phyloP scores from a whole-genome alignment of 2,888 invertebrate genomes.

The Xanthia icteritia region DNA sequence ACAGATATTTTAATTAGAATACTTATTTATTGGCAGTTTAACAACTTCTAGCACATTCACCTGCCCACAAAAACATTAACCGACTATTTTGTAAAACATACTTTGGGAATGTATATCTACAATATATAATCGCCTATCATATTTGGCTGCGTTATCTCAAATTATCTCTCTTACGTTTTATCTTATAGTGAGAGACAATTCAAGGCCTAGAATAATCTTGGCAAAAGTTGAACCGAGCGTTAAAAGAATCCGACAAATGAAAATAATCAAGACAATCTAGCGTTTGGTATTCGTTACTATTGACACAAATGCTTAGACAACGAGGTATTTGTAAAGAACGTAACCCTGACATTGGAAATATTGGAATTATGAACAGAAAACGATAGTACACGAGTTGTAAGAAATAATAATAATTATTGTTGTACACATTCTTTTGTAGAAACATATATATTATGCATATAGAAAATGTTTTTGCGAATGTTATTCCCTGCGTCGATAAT shows the following conservation, averaged over 20 bases:
- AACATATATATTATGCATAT: neutral
- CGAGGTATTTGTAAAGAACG: constrained; percentile 21
- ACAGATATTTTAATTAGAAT: constrained; percentile 37
- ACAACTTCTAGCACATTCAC: constrained; percentile 55
- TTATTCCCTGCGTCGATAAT: constrained; percentile 29
- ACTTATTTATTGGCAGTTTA: constrained; percentile 41
- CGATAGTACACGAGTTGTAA: neutral
- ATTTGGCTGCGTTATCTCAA: constrained; percentile 49
- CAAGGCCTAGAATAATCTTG: constrained; percentile 77
- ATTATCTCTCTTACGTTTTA: constrained; percentile 77
- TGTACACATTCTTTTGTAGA: neutral
- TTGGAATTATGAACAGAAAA: constrained; percentile 43
- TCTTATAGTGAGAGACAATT: constrained; percentile 75
- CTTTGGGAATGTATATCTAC: neutral
- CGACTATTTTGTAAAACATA: constrained; percentile 34
- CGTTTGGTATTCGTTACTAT: constrained; percentile 38
- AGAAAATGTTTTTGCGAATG: constrained; percentile 25
- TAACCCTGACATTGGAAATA: constrained; percentile 59
- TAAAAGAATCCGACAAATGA: constrained; percentile 33
- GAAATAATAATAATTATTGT: constrained; percentile 5
- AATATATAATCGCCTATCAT: constrained; percentile 14
- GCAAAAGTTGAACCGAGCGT: constrained; percentile 56
- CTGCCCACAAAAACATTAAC: constrained; percentile 55
- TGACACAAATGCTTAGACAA: constrained; percentile 55
- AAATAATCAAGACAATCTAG: constrained; percentile 38